phyloP scores from a whole-genome alignment of 2,888 invertebrate genomes.

The Lutraria lutraria region DNA sequence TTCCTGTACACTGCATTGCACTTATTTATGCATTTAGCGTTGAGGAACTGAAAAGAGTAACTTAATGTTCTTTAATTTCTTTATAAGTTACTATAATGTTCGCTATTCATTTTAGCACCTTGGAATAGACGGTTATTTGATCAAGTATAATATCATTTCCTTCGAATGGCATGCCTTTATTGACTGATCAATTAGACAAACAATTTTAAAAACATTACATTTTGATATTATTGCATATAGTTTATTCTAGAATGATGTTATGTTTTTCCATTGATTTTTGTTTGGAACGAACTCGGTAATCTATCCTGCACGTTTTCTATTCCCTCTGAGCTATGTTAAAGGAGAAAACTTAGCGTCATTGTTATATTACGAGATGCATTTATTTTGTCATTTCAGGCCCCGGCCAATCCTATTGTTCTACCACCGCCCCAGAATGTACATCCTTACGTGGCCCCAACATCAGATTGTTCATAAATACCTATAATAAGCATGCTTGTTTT shows the following conservation, averaged over 20 bases:
- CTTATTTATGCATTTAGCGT: not conserved
- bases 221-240: not conserved
- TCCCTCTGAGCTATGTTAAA: too few species aligned
- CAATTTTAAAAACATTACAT: not conserved
- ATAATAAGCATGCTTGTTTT: too few species aligned
- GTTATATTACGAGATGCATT: not conserved
- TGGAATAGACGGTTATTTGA: too few species aligned
- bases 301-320: not conserved
- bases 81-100: too few species aligned
- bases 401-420: not conserved
- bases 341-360: not conserved
- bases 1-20: too few species aligned
- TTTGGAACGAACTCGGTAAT: not conserved
- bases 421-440: not conserved
- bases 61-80: too few species aligned
- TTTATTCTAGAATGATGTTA: not conserved
- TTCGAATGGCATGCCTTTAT: too few species aligned
- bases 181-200: too few species aligned
- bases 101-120: too few species aligned
- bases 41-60: not conserved
- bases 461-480: slow-evolving; percentile 12
- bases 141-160: too few species aligned
- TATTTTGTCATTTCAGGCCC: not conserved
- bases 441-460: not conserved
- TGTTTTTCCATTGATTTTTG: not conserved